phyloP scores from a whole-genome alignment of 1,140 invertebrate genomes.

The Sipha flava region DNA sequence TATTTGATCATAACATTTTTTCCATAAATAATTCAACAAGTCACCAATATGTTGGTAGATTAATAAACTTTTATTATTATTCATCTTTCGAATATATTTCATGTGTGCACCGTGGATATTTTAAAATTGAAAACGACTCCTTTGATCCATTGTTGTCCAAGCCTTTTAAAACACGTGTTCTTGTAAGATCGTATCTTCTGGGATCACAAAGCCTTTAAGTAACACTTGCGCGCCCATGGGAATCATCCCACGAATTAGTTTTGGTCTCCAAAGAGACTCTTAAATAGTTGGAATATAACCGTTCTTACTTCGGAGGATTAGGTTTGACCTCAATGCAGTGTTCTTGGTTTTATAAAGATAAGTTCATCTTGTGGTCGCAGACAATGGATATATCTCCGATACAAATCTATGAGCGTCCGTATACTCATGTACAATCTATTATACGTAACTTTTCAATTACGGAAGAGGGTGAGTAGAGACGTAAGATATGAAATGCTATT shows the following conservation, averaged over 20 bases:
- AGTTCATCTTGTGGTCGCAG: neutral
- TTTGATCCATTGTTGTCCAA: neutral
- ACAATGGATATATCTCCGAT: neutral
- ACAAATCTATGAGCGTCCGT: neutral
- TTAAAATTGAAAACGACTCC: neutral
- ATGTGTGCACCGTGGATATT: neutral
- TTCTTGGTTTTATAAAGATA: conserved; percentile 3
- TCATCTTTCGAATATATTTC: too few species aligned
- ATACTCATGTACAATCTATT: neutral
- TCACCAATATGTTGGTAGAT: too few species aligned
- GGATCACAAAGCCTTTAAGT: neutral
- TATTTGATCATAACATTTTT: too few species aligned
- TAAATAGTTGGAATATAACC: neutral
- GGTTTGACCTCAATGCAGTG: neutral
- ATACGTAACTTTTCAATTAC: neutral
- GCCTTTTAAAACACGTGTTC: conserved; percentile 6
- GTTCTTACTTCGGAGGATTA: conserved; percentile 5
- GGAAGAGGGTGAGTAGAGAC: too few species aligned
- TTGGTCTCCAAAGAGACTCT: neutral
- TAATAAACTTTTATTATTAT: neutral
- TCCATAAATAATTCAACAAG: too few species aligned
- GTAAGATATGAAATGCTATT: too few species aligned
- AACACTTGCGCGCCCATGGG: neutral
- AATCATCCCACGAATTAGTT: neutral
- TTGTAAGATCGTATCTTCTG: neutral